A percentile compares a stretch with the other conserved stretches of the same genome.
Conservation (phyloP, 30 jellyfish, hydroid and myxozoan genomes). For the Cassiopea xamachana region DNA sequence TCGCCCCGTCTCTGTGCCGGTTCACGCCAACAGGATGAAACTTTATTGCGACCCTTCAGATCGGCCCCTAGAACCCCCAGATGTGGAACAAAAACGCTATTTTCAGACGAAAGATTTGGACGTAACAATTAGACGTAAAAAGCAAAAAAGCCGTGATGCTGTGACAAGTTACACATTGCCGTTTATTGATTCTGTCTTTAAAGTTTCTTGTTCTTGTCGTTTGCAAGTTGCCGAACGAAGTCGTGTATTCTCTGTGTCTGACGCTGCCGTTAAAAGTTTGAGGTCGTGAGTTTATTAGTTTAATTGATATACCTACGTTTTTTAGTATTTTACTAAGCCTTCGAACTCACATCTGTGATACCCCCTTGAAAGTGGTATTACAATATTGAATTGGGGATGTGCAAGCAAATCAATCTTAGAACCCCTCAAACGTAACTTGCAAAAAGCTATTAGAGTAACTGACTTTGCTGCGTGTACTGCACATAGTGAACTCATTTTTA, state of each 20-base stretch:
- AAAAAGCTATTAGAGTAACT: no score
- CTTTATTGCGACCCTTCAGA: slow-evolving; percentile 29
- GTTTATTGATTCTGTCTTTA: background rate
- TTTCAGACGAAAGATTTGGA: background rate
- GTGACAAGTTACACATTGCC: background rate
- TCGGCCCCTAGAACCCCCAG: slow-evolving; percentile 8
- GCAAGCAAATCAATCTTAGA: no score
- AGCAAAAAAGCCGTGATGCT: background rate
- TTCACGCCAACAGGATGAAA: slow-evolving; percentile 37
- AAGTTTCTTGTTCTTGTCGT: background rate
- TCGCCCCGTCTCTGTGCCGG: slow-evolving; percentile 32
- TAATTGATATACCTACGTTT: background rate
- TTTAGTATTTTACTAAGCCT: background rate
- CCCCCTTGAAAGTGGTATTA: background rate
- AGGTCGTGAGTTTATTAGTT: background rate
- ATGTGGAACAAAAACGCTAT: background rate
- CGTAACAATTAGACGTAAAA: background rate
- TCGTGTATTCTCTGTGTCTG: background rate
- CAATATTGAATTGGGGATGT: background rate
- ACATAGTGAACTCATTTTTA: no score
- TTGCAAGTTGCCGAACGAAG: background rate
- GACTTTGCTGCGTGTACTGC: no score
- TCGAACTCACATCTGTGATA: background rate
- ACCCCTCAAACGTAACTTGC: no score
- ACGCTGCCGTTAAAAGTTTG: background rate